Percentiles rank a stretch among this genome's conserved stretches.
These are phyloP conservation scores for Mixornis gularis DNA, from an alignment of 2,113 vertebrate species.

Conservation along the genomic window DNA sequence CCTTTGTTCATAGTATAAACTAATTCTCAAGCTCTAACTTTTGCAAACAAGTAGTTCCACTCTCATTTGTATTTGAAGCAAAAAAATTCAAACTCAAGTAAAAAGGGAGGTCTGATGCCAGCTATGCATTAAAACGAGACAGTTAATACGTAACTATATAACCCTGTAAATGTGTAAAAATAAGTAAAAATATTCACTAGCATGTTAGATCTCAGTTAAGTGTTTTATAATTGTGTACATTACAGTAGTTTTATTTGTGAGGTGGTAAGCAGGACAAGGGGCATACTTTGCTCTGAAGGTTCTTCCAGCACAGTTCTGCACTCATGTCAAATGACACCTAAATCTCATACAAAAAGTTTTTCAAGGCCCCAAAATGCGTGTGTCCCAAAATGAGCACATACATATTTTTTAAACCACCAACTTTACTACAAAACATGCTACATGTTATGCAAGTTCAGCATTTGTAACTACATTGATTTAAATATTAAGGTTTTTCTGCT, in stretches of 20 bases:
- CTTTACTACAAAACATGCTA: background rate
- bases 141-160: background rate
- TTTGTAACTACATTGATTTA: background rate
- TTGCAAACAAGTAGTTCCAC: background rate
- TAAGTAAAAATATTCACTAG: background rate
- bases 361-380: background rate
- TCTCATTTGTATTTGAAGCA: background rate
- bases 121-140: background rate
- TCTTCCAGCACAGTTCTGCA: background rate
- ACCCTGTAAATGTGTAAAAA: constrained; percentile 13
- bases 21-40: background rate
- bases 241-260: background rate
- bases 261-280: background rate
- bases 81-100: background rate
- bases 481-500: background rate
- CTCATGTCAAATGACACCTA: background rate
- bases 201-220: background rate
- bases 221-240: background rate
- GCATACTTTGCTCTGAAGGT: background rate
- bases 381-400: background rate
- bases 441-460: background rate
- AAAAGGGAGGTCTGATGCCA: background rate
- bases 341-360: background rate
- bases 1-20: background rate
- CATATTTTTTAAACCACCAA: background rate